A percentile compares a stretch with the other conserved stretches of the same genome.
phyloP scores from a whole-genome alignment of 2,113 vertebrate genomes.

The Ceyx melanurus region DNA sequence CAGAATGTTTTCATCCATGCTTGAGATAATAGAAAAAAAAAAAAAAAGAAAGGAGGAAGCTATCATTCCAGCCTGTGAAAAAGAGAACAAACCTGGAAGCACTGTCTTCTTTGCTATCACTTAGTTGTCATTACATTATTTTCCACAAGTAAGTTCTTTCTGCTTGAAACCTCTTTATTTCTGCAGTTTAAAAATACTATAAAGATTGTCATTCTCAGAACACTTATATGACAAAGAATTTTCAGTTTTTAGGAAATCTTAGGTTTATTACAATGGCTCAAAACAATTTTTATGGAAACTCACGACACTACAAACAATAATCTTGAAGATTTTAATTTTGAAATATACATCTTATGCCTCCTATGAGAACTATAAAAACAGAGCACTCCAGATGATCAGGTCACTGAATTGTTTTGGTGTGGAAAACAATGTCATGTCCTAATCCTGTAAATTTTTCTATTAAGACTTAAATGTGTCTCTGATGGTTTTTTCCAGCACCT shows the following conservation, averaged over 20 bases:
- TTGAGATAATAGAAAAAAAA: not conserved
- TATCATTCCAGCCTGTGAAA: not conserved
- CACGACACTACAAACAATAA: not conserved
- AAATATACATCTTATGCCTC: not conserved
- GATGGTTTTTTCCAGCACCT: not conserved
- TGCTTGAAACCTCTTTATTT: not conserved
- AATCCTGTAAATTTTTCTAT: not conserved
- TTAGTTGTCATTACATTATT: not conserved
- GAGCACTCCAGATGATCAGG: not conserved
- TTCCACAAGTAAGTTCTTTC: not conserved
- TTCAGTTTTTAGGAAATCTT: not conserved
- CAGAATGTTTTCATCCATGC: not conserved
- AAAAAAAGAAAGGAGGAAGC: not conserved
- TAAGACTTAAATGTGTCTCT: not conserved
- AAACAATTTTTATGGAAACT: slow-evolving; percentile 14
- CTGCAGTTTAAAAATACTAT: not conserved
- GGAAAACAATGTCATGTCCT: not conserved
- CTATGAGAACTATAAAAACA: not conserved
- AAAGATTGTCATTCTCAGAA: not conserved
- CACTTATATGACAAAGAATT: not conserved
- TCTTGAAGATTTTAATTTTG: not conserved
- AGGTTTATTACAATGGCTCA: not conserved
- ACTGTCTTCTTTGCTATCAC: not conserved
- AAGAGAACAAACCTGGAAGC: not conserved
- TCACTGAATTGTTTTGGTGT: not conserved